Conservation (phyloP, 2,797 vertebrate genomes). For the Oryzias dopingdopingensis region DNA sequence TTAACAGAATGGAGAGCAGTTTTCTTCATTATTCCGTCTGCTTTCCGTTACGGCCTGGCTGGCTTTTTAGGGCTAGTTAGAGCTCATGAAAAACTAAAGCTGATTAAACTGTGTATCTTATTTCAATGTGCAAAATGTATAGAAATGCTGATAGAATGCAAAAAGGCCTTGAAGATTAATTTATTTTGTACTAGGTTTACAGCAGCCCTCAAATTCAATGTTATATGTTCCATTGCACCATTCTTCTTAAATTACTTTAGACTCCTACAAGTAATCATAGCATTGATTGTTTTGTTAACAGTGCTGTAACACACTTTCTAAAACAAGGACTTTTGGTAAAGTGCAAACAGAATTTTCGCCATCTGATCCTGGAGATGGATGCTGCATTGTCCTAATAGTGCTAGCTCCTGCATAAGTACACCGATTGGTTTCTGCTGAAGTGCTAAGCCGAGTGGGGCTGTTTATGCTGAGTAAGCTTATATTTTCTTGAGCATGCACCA, state of each 20-base stretch:
- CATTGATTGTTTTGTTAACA: constrained; percentile 35
- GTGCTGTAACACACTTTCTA: constrained; percentile 27
- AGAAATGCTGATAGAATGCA: too few relatives aligned
- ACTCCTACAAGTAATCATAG: constrained; percentile 13
- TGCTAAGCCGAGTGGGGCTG: constrained; percentile 62
- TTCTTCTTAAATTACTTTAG: neutral
- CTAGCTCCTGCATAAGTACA: constrained; percentile 57
- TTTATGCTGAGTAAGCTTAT: constrained; percentile 67
- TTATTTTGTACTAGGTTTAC: too few relatives aligned
- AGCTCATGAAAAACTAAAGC: neutral
- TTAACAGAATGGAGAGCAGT: constrained; percentile 71
- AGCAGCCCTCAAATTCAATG: too few relatives aligned
- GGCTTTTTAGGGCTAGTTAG: constrained; percentile 38
- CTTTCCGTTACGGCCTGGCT: constrained; percentile 73
- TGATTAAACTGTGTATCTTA: neutral
- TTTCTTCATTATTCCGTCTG: constrained; percentile 76
- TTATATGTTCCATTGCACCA: neutral
- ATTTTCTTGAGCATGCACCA: constrained; percentile 62
- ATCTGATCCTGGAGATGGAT: constrained; percentile 62
- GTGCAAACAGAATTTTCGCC: constrained; percentile 61
- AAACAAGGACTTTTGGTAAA: constrained; percentile 42
- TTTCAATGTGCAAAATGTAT: neutral
- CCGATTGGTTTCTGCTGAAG: constrained; percentile 57
- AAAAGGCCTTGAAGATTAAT: too few relatives aligned
- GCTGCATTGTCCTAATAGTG: constrained; percentile 59